phyloP scores from a whole-genome alignment of 2,113 vertebrate genomes.

The Lates calcarifer region DNA sequence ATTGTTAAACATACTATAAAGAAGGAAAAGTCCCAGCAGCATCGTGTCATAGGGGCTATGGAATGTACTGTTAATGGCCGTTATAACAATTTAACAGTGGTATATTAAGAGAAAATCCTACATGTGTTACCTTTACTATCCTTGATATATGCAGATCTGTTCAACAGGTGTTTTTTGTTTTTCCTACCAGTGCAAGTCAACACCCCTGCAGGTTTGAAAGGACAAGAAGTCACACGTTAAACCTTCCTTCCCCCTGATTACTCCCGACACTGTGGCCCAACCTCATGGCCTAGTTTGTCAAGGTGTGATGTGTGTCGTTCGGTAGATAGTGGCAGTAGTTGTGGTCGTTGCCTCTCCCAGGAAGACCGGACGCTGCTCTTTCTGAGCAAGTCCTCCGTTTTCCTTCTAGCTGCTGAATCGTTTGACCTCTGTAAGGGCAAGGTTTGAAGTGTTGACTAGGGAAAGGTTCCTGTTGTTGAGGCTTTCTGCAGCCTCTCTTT shows the following conservation, averaged over 20 bases:
- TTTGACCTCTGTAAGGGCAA: constrained; percentile 55
- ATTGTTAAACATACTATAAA: constrained; percentile 24
- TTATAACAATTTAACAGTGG: constrained; percentile 35
- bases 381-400: constrained; percentile 40
- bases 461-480: constrained; percentile 23
- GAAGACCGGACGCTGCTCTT: constrained; percentile 42
- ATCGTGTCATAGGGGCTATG: constrained; percentile 67
- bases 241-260: constrained; percentile 46
- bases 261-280: constrained; percentile 81
- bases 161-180: constrained; percentile 93
- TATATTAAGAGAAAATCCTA: constrained; percentile 73
- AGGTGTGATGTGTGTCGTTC: constrained; percentile 85
- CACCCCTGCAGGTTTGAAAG: constrained; percentile 98
- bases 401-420: constrained; percentile 65
- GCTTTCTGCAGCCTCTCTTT: constrained; percentile 1
- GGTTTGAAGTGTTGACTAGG: background rate
- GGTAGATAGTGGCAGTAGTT: constrained; percentile 62
- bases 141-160: constrained; percentile 99
- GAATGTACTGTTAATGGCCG: constrained; percentile 74
- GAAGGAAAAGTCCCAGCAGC: constrained; percentile 58
- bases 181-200: constrained; percentile 95
- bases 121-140: constrained; percentile 85
- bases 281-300: constrained; percentile 91
- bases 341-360: constrained; percentile 52
- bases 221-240: constrained; percentile 89